Evolutionary conservation across 2,797 vertebrate species (phyloP).

Genomic region (Acrocephalus scirpaceus): DNA sequence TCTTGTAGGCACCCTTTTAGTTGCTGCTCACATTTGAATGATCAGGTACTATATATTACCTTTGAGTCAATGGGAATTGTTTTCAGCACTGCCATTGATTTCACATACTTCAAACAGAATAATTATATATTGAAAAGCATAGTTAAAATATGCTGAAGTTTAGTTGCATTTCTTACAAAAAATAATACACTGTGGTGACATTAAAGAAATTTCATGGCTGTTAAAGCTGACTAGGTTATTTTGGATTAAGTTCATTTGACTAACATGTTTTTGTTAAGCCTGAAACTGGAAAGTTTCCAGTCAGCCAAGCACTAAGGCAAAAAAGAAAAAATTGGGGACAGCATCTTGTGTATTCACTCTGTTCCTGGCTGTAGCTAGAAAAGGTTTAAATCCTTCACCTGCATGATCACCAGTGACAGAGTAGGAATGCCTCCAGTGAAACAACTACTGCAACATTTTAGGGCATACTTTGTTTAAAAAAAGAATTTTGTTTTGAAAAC

Average conservation of each 20-base stretch:
- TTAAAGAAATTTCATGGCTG: background rate
- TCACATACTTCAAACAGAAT: conserved; percentile 23
- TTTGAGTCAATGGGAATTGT: conserved; percentile 35
- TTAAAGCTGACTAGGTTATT: background rate
- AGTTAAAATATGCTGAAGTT: background rate
- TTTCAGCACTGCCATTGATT: conserved; percentile 39
- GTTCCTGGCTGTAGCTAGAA: background rate
- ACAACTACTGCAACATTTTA: background rate
- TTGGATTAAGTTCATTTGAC: background rate
- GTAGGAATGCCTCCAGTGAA: background rate
- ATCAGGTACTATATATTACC: background rate
- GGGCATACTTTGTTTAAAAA: background rate
- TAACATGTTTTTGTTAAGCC: background rate
- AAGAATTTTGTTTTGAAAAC: background rate
- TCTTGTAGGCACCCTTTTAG: background rate
- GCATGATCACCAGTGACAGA: rapidly evolving
- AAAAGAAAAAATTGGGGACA: background rate
- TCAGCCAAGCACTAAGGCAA: background rate
- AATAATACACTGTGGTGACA: background rate
- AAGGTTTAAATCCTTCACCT: background rate
- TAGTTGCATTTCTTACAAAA: background rate
- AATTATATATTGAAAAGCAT: background rate
- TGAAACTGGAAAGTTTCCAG: background rate
- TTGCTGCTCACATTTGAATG: background rate
- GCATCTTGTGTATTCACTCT: background rate